Conservation (phyloP, 2,888 invertebrate species). For the Gibbula magus region DNA sequence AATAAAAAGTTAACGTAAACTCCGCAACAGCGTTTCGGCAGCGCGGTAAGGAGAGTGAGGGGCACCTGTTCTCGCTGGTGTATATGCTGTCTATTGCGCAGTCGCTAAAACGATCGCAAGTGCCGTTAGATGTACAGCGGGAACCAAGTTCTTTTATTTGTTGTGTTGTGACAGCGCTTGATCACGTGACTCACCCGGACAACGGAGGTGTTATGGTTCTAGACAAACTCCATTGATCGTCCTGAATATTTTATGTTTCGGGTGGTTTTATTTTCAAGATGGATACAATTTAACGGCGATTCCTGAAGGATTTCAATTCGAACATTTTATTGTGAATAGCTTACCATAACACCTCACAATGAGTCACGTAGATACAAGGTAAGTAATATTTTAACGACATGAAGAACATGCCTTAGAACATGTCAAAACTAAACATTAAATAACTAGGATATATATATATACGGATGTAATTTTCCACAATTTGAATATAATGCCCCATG, state of each 20-base stretch:
- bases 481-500: too few species aligned
- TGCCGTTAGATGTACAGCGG: neutral
- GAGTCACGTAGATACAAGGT: slow-evolving; percentile 65
- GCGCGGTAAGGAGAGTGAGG: neutral
- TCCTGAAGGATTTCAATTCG: neutral
- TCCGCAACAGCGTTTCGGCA: neutral
- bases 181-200: slow-evolving; percentile 66
- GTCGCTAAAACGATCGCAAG: neutral
- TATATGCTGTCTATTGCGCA: neutral
- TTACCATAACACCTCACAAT: slow-evolving; percentile 39
- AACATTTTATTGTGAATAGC: too few species aligned
- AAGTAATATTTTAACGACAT: slow-evolving; percentile 31
- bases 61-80: slow-evolving; percentile 25
- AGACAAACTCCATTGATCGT: slow-evolving; percentile 15
- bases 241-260: slow-evolving; percentile 9
- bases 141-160: slow-evolving; percentile 27
- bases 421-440: neutral
- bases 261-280: slow-evolving; percentile 14
- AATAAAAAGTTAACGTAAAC: neutral
- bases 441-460: neutral
- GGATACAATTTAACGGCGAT: neutral
- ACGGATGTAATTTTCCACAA: too few species aligned
- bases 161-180: slow-evolving; percentile 51
- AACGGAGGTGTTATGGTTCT: slow-evolving; percentile 41
- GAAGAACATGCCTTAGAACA: neutral